Evolutionary conservation across 1,140 invertebrate species (phyloP).

Genomic region (Drosophila baimaii): DNA sequence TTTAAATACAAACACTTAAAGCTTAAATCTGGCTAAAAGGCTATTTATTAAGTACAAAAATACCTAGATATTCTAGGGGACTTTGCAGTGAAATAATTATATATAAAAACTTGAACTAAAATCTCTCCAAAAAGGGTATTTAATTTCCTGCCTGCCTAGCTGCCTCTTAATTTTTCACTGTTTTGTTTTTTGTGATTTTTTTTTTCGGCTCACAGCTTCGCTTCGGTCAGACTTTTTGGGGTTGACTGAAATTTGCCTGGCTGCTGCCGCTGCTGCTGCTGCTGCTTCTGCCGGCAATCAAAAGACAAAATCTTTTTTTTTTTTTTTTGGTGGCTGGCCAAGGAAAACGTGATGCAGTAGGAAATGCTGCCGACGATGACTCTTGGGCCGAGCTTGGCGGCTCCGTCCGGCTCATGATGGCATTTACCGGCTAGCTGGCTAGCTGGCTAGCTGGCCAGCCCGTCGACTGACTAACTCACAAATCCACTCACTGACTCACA

Average conservation of each 20-base stretch:
- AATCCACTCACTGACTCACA: constrained; percentile 19
- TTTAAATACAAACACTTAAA: too few species aligned
- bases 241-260: constrained; percentile 55
- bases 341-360: constrained; percentile 80
- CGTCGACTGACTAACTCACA: constrained; percentile 37
- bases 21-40: too few species aligned
- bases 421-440: constrained; percentile 37
- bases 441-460: constrained; percentile 16
- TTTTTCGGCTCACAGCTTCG: constrained; percentile 19
- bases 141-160: too few species aligned
- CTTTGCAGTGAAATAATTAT: too few species aligned
- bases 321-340: constrained; percentile 58
- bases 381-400: constrained; percentile 39
- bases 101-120: too few species aligned
- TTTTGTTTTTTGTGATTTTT: not conserved
- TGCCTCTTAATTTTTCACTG: not conserved
- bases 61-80: too few species aligned
- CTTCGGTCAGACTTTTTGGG: constrained; percentile 57
- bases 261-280: constrained; percentile 33
- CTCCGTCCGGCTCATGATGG: constrained; percentile 34
- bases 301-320: constrained; percentile 75
- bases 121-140: constrained; percentile 14
- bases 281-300: constrained; percentile 63
- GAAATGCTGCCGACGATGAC: constrained; percentile 74
- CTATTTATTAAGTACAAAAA: too few species aligned